Percentiles rank a stretch among this genome's conserved stretches.
Conservation (phyloP, 2,797 vertebrate species). For the Toxotes lorentzi region DNA sequence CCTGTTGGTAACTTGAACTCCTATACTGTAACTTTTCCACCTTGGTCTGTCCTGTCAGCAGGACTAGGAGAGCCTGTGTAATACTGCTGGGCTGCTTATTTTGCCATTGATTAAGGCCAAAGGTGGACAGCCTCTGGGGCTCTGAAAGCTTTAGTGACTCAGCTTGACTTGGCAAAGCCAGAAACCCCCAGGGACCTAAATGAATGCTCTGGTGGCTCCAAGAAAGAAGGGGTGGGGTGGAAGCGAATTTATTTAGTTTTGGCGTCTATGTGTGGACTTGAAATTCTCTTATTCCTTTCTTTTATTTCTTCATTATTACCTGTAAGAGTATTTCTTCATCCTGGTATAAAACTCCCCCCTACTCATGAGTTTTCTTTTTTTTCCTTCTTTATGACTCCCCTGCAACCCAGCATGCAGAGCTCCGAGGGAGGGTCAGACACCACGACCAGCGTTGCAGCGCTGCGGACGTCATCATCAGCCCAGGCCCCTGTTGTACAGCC, state of each 20-base stretch:
- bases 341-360: background rate
- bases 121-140: constrained; percentile 56
- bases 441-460: constrained; percentile 87
- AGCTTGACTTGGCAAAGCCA: constrained; percentile 61
- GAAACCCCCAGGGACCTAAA: constrained; percentile 20
- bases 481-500: constrained; percentile 94
- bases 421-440: constrained; percentile 92
- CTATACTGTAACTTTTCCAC: constrained; percentile 55
- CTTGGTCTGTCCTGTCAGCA: constrained; percentile 37
- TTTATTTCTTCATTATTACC: background rate
- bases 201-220: constrained; percentile 43
- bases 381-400: constrained; percentile 29
- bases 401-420: constrained; percentile 92
- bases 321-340: constrained; percentile 25
- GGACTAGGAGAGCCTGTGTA: constrained; percentile 30
- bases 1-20: constrained; percentile 59
- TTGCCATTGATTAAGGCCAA: constrained; percentile 62
- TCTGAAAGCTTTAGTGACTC: constrained; percentile 57
- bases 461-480: constrained; percentile 90
- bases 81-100: constrained; percentile 49
- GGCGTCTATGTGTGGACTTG: constrained; percentile 27
- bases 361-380: constrained; percentile 28
- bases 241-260: constrained; percentile 40
- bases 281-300: constrained; percentile 38
- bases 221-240: constrained; percentile 28